A percentile compares a stretch with the other conserved stretches of the same genome.
These are phyloP conservation scores for Steinernema khuongi DNA, from an alignment of 1,140 invertebrate species.

Conservation along the genomic window DNA sequence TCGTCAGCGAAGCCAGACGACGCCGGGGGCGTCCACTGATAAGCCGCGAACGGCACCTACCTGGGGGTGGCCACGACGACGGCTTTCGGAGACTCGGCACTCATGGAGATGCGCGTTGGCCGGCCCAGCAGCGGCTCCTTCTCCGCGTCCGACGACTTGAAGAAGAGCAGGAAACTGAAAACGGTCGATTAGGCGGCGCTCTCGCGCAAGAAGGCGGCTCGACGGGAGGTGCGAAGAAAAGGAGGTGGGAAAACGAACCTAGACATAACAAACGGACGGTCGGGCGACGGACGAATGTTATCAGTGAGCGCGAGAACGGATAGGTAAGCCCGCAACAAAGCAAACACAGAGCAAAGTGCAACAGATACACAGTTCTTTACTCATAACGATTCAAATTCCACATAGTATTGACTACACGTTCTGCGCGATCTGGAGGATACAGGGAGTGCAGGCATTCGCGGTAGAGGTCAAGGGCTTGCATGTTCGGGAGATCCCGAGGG, in stretches of 20 bases:
- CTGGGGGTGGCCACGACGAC: constrained; percentile 14
- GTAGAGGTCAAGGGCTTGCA: no score
- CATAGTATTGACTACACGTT: no score
- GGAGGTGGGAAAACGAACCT: neutral
- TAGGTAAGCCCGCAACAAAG: neutral
- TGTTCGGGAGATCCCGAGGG: no score
- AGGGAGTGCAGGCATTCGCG: no score
- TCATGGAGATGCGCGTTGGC: constrained; percentile 11
- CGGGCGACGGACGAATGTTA: neutral
- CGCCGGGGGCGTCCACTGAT: neutral
- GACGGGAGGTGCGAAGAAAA: neutral
- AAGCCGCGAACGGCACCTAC: neutral
- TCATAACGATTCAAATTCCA: no score
- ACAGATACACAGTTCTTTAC: no score
- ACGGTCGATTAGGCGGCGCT: neutral
- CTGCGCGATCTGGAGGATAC: no score
- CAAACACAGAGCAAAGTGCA: neutral
- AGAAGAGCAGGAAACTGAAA: neutral
- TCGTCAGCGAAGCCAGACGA: neutral
- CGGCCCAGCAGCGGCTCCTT: constrained; percentile 17
- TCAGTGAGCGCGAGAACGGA: neutral
- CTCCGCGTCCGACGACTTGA: neutral
- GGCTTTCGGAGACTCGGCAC: neutral
- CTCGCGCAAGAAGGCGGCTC: neutral
- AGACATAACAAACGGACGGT: neutral